These are phyloP conservation scores for Elymnias hypermnestra DNA, from an alignment of 1,140 invertebrate species.

Conservation along the genomic window DNA sequence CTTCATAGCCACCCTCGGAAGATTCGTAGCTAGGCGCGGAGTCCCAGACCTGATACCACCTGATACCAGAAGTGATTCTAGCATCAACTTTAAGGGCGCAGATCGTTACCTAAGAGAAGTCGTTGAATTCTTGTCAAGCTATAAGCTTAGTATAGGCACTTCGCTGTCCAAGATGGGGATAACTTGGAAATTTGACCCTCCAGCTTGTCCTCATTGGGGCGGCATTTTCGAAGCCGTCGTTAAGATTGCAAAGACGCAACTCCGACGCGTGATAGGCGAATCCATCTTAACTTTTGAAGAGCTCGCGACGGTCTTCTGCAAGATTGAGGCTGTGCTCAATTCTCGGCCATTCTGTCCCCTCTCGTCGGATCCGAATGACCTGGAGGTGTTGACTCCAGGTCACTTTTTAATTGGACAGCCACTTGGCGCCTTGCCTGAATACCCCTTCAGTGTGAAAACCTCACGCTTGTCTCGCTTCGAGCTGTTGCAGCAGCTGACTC, in stretches of 20 bases:
- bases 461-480: too few species aligned
- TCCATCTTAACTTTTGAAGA: conserved; percentile 18
- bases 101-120: too few species aligned
- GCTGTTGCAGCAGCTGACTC: too few species aligned
- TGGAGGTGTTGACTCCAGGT: too few species aligned
- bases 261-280: conserved; percentile 12
- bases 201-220: conserved; percentile 9
- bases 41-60: conserved; percentile 10
- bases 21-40: conserved; percentile 15
- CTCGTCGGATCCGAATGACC: conserved; percentile 18
- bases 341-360: conserved; percentile 16
- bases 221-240: conserved; percentile 18
- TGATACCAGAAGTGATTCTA: conserved; percentile 13
- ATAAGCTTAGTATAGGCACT: conserved; percentile 5
- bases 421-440: too few species aligned
- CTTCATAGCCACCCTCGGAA: conserved; percentile 12
- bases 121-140: too few species aligned
- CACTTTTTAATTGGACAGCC: too few species aligned
- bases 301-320: conserved; percentile 9
- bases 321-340: conserved; percentile 18
- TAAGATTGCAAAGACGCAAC: conserved; percentile 13
- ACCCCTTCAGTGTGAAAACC: too few species aligned
- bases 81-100: too few species aligned
- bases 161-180: conserved; percentile 1
- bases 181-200: conserved; percentile 13